phyloP scores from a whole-genome alignment of 2,888 invertebrate genomes.

The Pecten maximus region DNA sequence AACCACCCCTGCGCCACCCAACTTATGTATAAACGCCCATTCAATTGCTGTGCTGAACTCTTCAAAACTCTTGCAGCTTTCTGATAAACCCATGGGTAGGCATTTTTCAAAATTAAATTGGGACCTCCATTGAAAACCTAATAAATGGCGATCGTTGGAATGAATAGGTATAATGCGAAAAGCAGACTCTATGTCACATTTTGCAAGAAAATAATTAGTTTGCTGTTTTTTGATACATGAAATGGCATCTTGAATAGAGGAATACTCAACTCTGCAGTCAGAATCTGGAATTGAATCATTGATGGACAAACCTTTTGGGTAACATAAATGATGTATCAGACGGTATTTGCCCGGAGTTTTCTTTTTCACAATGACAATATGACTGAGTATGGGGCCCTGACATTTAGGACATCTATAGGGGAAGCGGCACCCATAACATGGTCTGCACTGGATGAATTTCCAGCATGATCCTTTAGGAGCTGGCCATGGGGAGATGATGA shows the following conservation, averaged over 20 bases:
- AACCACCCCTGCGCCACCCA: too few relatives aligned
- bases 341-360: slow-evolving; percentile 34
- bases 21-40: too few relatives aligned
- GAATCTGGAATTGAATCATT: slow-evolving; percentile 30
- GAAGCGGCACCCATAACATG: neutral
- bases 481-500: neutral
- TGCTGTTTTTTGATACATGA: neutral
- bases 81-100: too few relatives aligned
- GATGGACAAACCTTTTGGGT: neutral
- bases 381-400: neutral
- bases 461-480: neutral
- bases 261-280: neutral
- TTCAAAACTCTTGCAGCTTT: too few relatives aligned
- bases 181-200: neutral
- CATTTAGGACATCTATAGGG: neutral
- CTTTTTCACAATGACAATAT: neutral
- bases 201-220: neutral
- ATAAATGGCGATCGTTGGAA: neutral
- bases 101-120: too few relatives aligned
- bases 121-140: too few relatives aligned
- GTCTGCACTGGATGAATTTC: neutral
- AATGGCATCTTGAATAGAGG: neutral
- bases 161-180: neutral
- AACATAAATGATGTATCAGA: slow-evolving; percentile 24
- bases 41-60: too few relatives aligned